Conservation (phyloP, 2,113 vertebrate genomes). For the Urocitellus parryii region DNA sequence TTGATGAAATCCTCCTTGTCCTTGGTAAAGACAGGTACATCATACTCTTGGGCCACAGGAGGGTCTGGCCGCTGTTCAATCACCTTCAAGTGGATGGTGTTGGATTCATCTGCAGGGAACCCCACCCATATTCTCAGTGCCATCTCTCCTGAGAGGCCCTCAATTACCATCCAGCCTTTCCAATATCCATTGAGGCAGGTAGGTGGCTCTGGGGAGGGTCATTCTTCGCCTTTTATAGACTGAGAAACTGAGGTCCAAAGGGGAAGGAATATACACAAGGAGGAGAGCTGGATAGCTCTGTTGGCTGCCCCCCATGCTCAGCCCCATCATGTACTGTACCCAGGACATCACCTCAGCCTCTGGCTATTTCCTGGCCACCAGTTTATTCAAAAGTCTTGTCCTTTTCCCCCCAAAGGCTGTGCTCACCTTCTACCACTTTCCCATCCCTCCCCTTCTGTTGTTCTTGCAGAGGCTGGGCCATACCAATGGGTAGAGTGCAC, state of each 20-base stretch:
- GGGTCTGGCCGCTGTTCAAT: conserved; percentile 95
- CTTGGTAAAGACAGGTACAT: conserved; percentile 96
- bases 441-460: not conserved
- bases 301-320: not conserved
- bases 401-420: not conserved
- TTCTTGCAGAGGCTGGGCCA: not conserved
- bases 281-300: not conserved
- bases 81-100: conserved; percentile 97
- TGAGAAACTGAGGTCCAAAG: conserved; percentile 16
- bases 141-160: not conserved
- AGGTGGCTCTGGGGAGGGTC: not conserved
- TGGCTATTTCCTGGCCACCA: not conserved
- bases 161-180: not conserved
- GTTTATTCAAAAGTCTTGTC: not conserved
- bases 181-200: not conserved
- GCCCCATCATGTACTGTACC: not conserved
- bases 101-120: conserved; percentile 92
- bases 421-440: not conserved
- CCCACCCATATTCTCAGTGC: conserved; percentile 51
- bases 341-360: not conserved
- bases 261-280: not conserved
- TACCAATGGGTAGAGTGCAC: conserved; percentile 97
- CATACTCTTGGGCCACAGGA: conserved; percentile 95
- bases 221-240: not conserved
- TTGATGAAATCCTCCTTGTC: conserved; percentile 96